Evolutionary conservation across 2,888 invertebrate genomes (phyloP), one percentile per base, ranked within the genome.

Genomic region (Nomada ruficornis): DNA sequence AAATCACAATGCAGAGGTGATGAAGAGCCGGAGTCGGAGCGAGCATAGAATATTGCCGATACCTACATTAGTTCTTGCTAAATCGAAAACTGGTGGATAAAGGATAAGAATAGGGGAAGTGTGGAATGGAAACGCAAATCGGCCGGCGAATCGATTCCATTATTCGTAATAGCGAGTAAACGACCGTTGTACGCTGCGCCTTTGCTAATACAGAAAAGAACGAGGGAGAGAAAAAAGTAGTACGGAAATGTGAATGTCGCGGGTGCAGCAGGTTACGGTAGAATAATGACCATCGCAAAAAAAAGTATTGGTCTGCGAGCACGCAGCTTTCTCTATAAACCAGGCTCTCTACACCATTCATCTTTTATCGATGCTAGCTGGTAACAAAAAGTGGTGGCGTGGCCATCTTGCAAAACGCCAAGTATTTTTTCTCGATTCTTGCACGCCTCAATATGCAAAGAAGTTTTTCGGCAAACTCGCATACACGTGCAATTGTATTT

Each of bases 121-220:
- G 2, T 18, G 74, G 54, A 18, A 47, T 50, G 54, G 23, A 47
- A 73, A 69, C 65, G 81, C 65, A 57, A 76, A 82, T 75, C 72
- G 76, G 65, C 73, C 78, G 52, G 36, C 68, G 77, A 88, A 88
- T 86, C 85, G 79, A 88, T 87, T 78, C 64, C 78, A 75, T 88
- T 84, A 77, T 79, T 86, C 77, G 78, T 80, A 82, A 84, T 76
- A 69, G 64, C 54, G 64, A 72, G 74, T 75, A 77, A 85, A 82
- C 70, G 82, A 80, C 13, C 77, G 60, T 47, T 68, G 80, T 68
- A 79, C 82, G 71, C 76, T 44, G 65, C 47, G 42, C 64, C 52
- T 77, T 71, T 18, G 72, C 50, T 81, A 77, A 79, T 73, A 77
- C 29, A 76, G 20, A 50, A 72, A 54, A 68, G 67, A 29, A 60